phyloP scores from a whole-genome alignment of 2,113 vertebrate genomes.

The Donacobius atricapilla region DNA sequence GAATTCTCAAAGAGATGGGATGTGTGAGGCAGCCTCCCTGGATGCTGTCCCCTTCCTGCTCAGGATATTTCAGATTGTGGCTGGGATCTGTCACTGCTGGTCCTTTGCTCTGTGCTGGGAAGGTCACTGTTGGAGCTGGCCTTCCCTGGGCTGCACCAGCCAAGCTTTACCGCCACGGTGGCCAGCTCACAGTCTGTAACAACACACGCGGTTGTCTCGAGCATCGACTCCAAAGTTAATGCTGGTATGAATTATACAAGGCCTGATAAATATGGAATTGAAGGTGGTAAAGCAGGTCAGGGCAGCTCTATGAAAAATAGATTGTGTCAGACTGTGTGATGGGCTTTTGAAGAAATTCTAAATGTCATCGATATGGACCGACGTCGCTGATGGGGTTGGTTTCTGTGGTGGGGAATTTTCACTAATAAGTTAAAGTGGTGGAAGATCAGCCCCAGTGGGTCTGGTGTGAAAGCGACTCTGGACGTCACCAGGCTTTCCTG shows the following conservation, averaged over 20 bases:
- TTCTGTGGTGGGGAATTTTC: background rate
- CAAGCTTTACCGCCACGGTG: background rate
- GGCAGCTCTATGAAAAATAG: background rate
- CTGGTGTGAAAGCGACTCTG: background rate
- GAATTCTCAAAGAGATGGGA: fast-evolving
- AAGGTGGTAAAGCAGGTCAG: background rate
- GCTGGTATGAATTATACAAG: background rate
- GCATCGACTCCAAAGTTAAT: background rate
- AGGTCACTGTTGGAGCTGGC: background rate
- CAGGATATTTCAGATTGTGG: fast-evolving
- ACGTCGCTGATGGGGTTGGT: background rate
- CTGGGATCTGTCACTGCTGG: no score
- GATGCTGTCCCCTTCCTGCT: background rate
- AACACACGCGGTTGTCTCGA: fast-evolving
- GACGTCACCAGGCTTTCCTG: background rate
- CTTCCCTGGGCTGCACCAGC: background rate
- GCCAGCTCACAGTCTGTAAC: background rate
- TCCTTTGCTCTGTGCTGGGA: background rate
- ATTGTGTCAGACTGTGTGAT: background rate
- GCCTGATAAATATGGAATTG: background rate
- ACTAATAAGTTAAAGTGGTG: background rate
- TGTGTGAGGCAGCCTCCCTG: background rate
- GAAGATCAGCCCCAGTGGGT: background rate
- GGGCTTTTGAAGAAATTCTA: background rate
- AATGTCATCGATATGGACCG: background rate